Base-by-base conservation (phyloP, 2,888 invertebrate species). In the Drosophila neotestacea region DNA sequence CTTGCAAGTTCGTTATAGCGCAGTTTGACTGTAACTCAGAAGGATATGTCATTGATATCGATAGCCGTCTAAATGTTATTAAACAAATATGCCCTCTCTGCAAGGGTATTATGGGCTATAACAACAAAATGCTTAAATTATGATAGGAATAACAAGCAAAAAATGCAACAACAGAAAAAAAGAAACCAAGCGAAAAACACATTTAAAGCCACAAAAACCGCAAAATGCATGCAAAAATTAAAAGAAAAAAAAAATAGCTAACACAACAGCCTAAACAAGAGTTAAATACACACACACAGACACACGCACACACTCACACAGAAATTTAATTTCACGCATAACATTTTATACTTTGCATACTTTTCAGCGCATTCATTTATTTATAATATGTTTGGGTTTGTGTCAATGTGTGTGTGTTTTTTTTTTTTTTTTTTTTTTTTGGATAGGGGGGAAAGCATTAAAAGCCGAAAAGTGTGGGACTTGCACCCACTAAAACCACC, bases 91-190 rank as follows among this genome's bases (percentile, higher is more conserved):
- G 11, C 48, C 34, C 38, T 9, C 22, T 54, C 44, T 51, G 59
- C 72, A 73, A 61, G 75, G 52, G 32, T 58, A 60, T 74, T 32
- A 22, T 13, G 38, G 55, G 38, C 30, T 62, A 55, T 46, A 39
- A 16, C 34, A 44, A 39, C 4, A 34, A 47, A 42, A 51, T 47
- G 62, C 69, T 56, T 62, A 13, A 34, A 52, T 36, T 55, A 44
- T 13, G 34, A 22, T 13, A 11, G 6, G n/a, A 27, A 34, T 60
- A 51, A 59, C 34, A 16, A 59, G 50, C 38, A 34, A 55, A 38
- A 46, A 61, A 34, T 22, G 58, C 44, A 50, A 52, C 47, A 56
- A 48, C 50, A 54, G 50, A 42, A 39, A 1, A 7, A 52, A 39
- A 16, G 22, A 22, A 22, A 22, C 22, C 38, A 13, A 59, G 50